Conservation (phyloP, 2,888 invertebrate species). For the Platycheirus rosarum region DNA sequence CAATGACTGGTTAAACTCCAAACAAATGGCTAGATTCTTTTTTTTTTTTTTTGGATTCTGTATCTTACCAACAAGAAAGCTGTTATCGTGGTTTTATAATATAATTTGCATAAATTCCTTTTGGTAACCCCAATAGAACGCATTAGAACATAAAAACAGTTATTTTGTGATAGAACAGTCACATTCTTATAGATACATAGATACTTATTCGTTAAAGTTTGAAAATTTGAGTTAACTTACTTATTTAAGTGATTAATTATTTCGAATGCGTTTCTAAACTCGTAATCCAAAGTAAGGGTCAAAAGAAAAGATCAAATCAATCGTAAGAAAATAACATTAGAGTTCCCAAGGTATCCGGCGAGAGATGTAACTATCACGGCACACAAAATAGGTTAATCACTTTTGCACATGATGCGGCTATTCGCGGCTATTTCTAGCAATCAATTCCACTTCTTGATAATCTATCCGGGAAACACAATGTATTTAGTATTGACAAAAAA, state of each 20-base stretch:
- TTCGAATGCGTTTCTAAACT: constrained; percentile 16
- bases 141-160: constrained; percentile 33
- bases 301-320: constrained; percentile 26
- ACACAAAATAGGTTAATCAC: constrained; percentile 68
- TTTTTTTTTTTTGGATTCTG: not conserved
- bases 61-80: constrained; percentile 11
- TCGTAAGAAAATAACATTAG: not conserved
- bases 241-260: constrained; percentile 19
- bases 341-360: constrained; percentile 7
- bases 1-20: constrained; percentile 45
- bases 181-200: not conserved
- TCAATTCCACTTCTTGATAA: constrained; percentile 66
- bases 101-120: constrained; percentile 54
- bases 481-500: not conserved
- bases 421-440: constrained; percentile 51
- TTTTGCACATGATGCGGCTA: constrained; percentile 47
- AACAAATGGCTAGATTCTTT: constrained; percentile 25
- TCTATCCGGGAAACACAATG: constrained; percentile 30
- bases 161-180: not conserved
- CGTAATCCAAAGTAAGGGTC: constrained; percentile 53
- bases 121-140: constrained; percentile 18
- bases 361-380: constrained; percentile 25
- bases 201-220: constrained; percentile 32
- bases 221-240: constrained; percentile 42
- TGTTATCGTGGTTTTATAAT: constrained; percentile 30